phyloP scores from a whole-genome alignment of 2,888 invertebrate species.

The Stictocephala bisonia region DNA sequence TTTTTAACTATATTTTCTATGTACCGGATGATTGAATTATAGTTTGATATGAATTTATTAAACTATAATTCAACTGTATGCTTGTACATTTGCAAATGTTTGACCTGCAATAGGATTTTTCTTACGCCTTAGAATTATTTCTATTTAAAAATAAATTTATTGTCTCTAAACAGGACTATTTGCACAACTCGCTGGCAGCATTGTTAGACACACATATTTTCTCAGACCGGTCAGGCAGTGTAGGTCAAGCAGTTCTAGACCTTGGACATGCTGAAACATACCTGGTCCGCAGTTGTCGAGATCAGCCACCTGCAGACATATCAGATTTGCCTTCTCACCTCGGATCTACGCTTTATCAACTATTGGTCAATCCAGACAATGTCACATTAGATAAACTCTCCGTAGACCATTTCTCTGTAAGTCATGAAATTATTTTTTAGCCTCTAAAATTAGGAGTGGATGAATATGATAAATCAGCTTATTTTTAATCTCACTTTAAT shows the following conservation, averaged over 20 bases:
- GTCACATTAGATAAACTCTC: conserved; percentile 70
- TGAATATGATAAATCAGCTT: no score
- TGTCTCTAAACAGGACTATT: conserved; percentile 64
- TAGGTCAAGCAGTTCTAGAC: conserved; percentile 69
- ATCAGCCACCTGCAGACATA: conserved; percentile 66
- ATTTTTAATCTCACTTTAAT: no score
- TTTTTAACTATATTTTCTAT: no score
- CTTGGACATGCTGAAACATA: conserved; percentile 70
- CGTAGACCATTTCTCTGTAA: conserved; percentile 69
- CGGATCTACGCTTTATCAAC: conserved; percentile 70
- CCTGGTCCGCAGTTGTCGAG: conserved; percentile 67
- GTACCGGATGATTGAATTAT: no score
- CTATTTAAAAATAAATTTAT: no score
- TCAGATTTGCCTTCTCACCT: conserved; percentile 69
- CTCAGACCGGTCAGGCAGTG: conserved; percentile 64
- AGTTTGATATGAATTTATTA: no score
- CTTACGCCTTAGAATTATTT: no score
- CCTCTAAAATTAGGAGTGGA: no score
- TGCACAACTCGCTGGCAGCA: conserved; percentile 67
- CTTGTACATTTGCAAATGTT: no score
- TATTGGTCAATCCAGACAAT: conserved; percentile 71
- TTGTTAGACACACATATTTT: conserved; percentile 69
- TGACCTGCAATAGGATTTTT: no score
- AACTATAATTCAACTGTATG: no score
- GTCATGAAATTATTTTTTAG: no score